phyloP scores from a whole-genome alignment of 2,888 invertebrate genomes.

The Eupeodes luniger region DNA sequence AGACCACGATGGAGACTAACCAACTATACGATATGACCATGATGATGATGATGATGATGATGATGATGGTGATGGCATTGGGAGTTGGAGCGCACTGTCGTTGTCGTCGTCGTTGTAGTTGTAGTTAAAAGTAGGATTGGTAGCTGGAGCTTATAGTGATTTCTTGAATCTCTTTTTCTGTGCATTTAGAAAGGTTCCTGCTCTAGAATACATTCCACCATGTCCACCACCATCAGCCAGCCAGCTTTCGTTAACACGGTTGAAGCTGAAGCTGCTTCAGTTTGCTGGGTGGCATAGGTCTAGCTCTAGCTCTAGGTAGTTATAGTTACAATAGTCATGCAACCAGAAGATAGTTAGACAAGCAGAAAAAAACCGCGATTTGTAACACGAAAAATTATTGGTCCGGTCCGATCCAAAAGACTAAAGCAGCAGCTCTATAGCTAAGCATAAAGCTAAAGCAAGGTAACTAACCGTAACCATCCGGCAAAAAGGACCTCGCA shows the following conservation, averaged over 20 bases:
- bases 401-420: slow-evolving; percentile 27
- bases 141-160: slow-evolving; percentile 48
- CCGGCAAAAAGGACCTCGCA: slow-evolving; percentile 47
- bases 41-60: slow-evolving; percentile 27
- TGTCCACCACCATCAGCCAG: neutral
- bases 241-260: slow-evolving; percentile 25
- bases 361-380: slow-evolving; percentile 50
- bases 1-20: slow-evolving; percentile 28
- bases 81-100: slow-evolving; percentile 1
- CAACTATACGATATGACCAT: slow-evolving; percentile 9
- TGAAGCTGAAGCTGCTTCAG: slow-evolving; percentile 34
- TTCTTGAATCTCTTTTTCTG: slow-evolving; percentile 32
- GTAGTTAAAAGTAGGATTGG: slow-evolving; percentile 5
- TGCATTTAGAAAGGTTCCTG: slow-evolving; percentile 51
- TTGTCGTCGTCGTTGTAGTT: neutral
- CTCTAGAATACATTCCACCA: slow-evolving; percentile 47
- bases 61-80: slow-evolving; percentile 42
- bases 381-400: slow-evolving; percentile 73
- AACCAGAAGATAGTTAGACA: slow-evolving; percentile 20
- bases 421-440: neutral
- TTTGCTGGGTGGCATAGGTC: neutral
- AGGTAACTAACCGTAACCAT: slow-evolving; percentile 14
- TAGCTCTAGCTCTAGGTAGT: neutral
- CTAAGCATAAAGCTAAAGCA: slow-evolving; percentile 2
- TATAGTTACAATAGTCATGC: slow-evolving; percentile 29